Percentiles rank a stretch among this genome's conserved stretches.
Evolutionary conservation across 2,797 vertebrate genomes (phyloP).

Genomic region (Cyclura pinguis): DNA sequence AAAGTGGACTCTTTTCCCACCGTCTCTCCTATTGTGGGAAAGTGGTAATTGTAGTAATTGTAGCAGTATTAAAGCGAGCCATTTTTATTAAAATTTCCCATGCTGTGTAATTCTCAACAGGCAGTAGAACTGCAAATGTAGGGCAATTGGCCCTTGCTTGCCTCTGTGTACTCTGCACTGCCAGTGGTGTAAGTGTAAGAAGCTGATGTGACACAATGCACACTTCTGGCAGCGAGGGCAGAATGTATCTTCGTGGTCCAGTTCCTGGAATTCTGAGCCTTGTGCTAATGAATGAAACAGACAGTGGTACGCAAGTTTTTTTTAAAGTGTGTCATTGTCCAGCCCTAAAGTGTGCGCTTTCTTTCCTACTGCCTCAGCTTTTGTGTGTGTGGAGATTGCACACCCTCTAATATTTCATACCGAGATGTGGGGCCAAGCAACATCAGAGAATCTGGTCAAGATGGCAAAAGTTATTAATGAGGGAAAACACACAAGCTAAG

Average conservation of each 20-base stretch:
- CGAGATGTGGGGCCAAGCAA: too few relatives aligned
- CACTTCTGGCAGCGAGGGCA: neutral
- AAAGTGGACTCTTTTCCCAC: neutral
- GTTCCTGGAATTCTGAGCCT: neutral
- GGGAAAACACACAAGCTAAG: too few relatives aligned
- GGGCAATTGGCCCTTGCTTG: neutral
- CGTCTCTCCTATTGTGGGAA: neutral
- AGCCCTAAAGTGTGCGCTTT: neutral
- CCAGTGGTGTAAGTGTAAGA: neutral
- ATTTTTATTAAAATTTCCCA: slow-evolving; percentile 26
- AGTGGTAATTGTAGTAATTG: neutral
- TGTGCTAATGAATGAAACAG: neutral
- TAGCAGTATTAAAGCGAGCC: neutral
- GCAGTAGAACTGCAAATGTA: neutral
- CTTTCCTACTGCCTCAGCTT: neutral
- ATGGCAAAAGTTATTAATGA: too few relatives aligned
- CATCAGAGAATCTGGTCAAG: too few relatives aligned
- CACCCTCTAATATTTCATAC: too few relatives aligned
- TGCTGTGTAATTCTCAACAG: slow-evolving; percentile 6
- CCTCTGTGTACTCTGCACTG: neutral
- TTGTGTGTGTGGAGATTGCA: slow-evolving; percentile 13
- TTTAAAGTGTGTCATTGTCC: neutral
- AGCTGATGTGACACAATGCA: neutral
- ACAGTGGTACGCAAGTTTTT: neutral
- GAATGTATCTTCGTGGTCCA: neutral